Percentiles rank a stretch among this genome's conserved stretches.
phyloP scores from a whole-genome alignment of 2,113 vertebrate species.

The Clarias gariepinus region DNA sequence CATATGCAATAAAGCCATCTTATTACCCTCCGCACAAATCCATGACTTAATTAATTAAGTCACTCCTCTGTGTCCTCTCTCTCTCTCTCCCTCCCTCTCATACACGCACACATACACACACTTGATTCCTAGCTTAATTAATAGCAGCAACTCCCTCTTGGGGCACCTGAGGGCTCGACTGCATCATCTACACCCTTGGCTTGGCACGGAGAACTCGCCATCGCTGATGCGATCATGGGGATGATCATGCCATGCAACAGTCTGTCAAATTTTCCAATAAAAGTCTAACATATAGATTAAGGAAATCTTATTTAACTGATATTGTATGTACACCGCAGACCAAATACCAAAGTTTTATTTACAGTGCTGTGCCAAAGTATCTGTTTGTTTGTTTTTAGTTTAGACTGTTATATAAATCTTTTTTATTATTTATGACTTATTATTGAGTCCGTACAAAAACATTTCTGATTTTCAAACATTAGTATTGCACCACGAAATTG shows the following conservation, averaged over 20 bases:
- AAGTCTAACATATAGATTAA: background rate
- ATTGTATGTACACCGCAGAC: background rate
- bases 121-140: constrained; percentile 47
- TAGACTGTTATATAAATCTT: too few species aligned
- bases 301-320: background rate
- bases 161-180: constrained; percentile 36
- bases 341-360: too few species aligned
- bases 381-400: too few species aligned
- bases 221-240: background rate
- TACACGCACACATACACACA: constrained; percentile 19
- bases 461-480: too few species aligned
- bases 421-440: too few species aligned
- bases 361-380: too few species aligned
- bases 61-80: constrained; percentile 39
- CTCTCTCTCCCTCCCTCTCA: background rate
- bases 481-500: too few species aligned
- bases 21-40: constrained; percentile 48
- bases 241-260: background rate
- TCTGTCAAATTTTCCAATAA: background rate
- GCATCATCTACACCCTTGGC: constrained; percentile 16
- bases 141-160: constrained; percentile 40
- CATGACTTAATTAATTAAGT: constrained; percentile 54
- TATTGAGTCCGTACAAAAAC: too few species aligned
- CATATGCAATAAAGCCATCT: constrained; percentile 45
- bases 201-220: constrained; percentile 21